A percentile compares a stretch with the other conserved stretches of the same genome.
These are phyloP conservation scores for Orthosia cruda DNA, from an alignment of 2,888 invertebrate genomes.

Conservation along the genomic window DNA sequence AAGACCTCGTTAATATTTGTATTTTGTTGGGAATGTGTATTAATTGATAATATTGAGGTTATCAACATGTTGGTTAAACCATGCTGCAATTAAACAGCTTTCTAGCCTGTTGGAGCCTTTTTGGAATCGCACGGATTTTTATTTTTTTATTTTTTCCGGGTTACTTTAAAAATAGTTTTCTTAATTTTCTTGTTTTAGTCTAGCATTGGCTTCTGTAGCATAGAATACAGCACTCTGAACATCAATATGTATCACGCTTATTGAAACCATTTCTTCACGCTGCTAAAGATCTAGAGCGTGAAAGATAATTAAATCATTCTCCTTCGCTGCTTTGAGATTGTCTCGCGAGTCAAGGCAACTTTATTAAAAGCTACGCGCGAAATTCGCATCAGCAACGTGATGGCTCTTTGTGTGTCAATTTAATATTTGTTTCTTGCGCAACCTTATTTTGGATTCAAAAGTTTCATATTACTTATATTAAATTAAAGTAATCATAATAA, in stretches of 20 bases:
- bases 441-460: not conserved
- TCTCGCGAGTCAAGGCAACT: slow-evolving; percentile 3
- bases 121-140: no score
- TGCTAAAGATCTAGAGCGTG: slow-evolving; percentile 10
- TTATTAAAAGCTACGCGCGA: slow-evolving; percentile 28
- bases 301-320: slow-evolving; percentile 27
- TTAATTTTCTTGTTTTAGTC: no score
- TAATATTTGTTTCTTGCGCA: not conserved
- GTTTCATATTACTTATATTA: not conserved
- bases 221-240: not conserved
- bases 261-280: slow-evolving; percentile 13
- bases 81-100: not conserved
- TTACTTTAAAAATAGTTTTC: no score
- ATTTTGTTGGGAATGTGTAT: not conserved
- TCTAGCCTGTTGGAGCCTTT: no score
- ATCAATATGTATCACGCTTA: not conserved
- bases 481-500: no score
- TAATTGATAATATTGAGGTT: not conserved
- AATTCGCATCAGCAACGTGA: not conserved
- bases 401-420: slow-evolving; percentile 29
- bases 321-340: slow-evolving; percentile 1
- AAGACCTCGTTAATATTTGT: slow-evolving; percentile 23
- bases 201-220: no score
- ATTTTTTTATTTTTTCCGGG: no score
- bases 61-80: not conserved